phyloP scores from a whole-genome alignment of 1,140 invertebrate species.

The Adoxophyes honmai region DNA sequence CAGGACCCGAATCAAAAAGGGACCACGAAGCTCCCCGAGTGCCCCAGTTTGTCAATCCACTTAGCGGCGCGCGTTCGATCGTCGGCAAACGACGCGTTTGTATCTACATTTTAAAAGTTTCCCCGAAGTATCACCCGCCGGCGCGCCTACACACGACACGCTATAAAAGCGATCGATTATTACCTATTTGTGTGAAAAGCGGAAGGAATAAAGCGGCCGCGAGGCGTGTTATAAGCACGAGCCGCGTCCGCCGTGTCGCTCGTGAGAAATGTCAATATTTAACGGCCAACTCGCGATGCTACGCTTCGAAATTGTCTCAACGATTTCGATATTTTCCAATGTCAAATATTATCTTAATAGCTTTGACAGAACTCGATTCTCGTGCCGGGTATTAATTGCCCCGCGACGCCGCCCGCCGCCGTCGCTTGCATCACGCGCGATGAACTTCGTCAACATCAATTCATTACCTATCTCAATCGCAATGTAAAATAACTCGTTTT shows the following conservation, averaged over 20 bases:
- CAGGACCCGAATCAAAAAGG: constrained; percentile 19
- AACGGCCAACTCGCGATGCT: constrained; percentile 44
- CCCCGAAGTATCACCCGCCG: constrained; percentile 58
- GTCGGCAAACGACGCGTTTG: constrained; percentile 40
- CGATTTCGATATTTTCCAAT: constrained; percentile 72
- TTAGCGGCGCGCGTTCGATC: constrained; percentile 44
- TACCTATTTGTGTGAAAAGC: constrained; percentile 75
- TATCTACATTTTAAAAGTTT: constrained; percentile 54
- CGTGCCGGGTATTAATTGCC: constrained; percentile 43
- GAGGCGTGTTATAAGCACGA: constrained; percentile 44
- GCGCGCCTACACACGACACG: constrained; percentile 53
- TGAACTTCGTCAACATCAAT: constrained; percentile 47
- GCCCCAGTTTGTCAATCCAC: constrained; percentile 44
- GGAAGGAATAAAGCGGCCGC: constrained; percentile 49
- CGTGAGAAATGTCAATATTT: constrained; percentile 76
- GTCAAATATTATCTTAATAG: constrained; percentile 64
- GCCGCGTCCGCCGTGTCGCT: constrained; percentile 48
- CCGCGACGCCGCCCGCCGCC: constrained; percentile 14
- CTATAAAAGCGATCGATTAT: constrained; percentile 76
- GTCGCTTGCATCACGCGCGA: constrained; percentile 29
- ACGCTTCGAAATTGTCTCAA: constrained; percentile 74
- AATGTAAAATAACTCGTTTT: constrained; percentile 61
- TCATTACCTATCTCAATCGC: constrained; percentile 63
- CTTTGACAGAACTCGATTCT: constrained; percentile 11
- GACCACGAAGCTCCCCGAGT: constrained; percentile 22